Evolutionary conservation across 30 jellyfish, hydroid and myxozoan species (phyloP).

Genomic region (Clytia hemisphaerica): DNA sequence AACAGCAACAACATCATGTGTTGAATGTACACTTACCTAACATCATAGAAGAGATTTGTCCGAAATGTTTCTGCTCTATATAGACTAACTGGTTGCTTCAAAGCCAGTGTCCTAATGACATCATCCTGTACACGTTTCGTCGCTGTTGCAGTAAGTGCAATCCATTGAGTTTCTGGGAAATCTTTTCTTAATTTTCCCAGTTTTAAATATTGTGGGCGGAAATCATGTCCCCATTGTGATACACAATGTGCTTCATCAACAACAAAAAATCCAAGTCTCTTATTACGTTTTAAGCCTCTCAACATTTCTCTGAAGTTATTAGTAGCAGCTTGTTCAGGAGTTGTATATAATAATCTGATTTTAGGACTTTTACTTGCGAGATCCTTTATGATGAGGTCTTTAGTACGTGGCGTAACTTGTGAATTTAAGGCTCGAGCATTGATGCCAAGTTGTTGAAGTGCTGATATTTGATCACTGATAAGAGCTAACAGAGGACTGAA

Average conservation of each 20-base stretch:
- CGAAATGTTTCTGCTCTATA: slow-evolving; percentile 65
- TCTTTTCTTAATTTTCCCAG: slow-evolving; percentile 70
- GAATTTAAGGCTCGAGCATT: slow-evolving; percentile 68
- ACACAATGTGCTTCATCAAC: slow-evolving; percentile 99
- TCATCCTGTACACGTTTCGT: slow-evolving; percentile 78
- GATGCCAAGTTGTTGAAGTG: slow-evolving; percentile 55
- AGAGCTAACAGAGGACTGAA: slow-evolving; percentile 80
- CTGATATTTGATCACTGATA: slow-evolving; percentile 63
- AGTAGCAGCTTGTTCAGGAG: slow-evolving; percentile 92
- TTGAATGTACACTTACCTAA: slow-evolving; percentile 38
- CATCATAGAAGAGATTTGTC: slow-evolving; percentile 70
- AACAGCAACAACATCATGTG: too few species aligned
- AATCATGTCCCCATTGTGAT: slow-evolving; percentile 99
- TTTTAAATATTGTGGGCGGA: slow-evolving; percentile 82
- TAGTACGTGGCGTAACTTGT: slow-evolving; percentile 39
- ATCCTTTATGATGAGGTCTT: slow-evolving; percentile 48
- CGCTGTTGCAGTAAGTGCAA: slow-evolving; percentile 97
- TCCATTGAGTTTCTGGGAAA: slow-evolving; percentile 56
- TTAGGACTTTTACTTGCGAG: slow-evolving; percentile 45
- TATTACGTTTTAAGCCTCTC: slow-evolving; percentile 22
- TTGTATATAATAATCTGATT: slow-evolving; percentile 53
- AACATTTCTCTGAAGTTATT: slow-evolving; percentile 43
- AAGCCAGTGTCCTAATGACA: slow-evolving; percentile 46
- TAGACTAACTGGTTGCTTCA: slow-evolving; percentile 60
- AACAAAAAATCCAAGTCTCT: slow-evolving; percentile 54